Percentiles rank a stretch among this genome's conserved stretches.
These are phyloP conservation scores for Drosophila melanogaster DNA, from an alignment of 1,140 invertebrate genomes.

Conservation along the genomic window Release_6_plus_ISO1_MT NT_037436.4:2149001-2149500, in stretches of 20 bases:
- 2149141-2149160: not conserved
- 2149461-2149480: too few species aligned
- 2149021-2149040: slow-evolving; percentile 7
- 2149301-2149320: slow-evolving; percentile 16
- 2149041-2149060: slow-evolving; percentile 35
- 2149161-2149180: slow-evolving; percentile 9
- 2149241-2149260: not conserved
- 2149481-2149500: slow-evolving; percentile 5
- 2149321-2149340: not conserved
- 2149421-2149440: not conserved
- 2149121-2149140: not conserved
- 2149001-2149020: slow-evolving; percentile 10
- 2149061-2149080: not conserved
- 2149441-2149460: not conserved
- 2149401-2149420: not conserved
- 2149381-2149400: not conserved
- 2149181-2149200: not conserved
- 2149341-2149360: not conserved
- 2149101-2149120: not conserved
- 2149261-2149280: too few species aligned
- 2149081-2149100: not conserved
- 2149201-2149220: not conserved
- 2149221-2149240: too few species aligned
- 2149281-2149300: not conserved
- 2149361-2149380: not conserved